Evolutionary conservation across 2,888 invertebrate genomes (phyloP).

Genomic region (Tolmerus cingulatus): DNA sequence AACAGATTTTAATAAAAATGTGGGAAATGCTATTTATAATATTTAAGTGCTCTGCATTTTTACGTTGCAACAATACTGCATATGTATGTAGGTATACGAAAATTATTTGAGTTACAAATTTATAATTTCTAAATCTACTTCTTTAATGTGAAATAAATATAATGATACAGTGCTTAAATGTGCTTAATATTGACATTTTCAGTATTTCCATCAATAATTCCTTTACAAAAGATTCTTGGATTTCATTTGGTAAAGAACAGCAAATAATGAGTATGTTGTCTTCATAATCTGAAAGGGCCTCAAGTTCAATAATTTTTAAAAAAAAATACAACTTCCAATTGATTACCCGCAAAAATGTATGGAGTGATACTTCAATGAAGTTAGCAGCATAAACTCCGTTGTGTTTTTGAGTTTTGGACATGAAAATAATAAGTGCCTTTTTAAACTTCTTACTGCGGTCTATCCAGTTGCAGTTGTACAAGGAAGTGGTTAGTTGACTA

Average conservation of each 20-base stretch:
- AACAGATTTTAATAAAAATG: too few relatives aligned
- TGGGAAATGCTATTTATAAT: too few relatives aligned
- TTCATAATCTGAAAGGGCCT: background rate
- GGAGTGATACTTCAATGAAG: background rate
- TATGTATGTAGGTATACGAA: too few relatives aligned
- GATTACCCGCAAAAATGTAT: background rate
- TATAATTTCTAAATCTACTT: too few relatives aligned
- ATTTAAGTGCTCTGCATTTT: too few relatives aligned
- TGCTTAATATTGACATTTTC: background rate
- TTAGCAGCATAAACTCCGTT: conserved; percentile 2
- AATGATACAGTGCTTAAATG: background rate
- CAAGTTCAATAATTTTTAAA: background rate
- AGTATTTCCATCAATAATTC: background rate
- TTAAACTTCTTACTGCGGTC: background rate
- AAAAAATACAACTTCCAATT: background rate
- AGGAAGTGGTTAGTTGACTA: background rate
- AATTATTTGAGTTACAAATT: too few relatives aligned
- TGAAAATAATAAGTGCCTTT: background rate
- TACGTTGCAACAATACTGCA: too few relatives aligned
- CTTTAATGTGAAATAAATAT: too few relatives aligned
- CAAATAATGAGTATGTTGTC: conserved; percentile 3
- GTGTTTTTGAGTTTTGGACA: background rate
- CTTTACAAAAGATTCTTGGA: background rate
- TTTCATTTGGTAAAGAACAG: background rate
- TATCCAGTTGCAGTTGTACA: background rate